Evolutionary conservation across 2,888 invertebrate genomes (phyloP), one percentile per base, ranked within the genome.

Genomic region (Hedya salicella): DNA sequence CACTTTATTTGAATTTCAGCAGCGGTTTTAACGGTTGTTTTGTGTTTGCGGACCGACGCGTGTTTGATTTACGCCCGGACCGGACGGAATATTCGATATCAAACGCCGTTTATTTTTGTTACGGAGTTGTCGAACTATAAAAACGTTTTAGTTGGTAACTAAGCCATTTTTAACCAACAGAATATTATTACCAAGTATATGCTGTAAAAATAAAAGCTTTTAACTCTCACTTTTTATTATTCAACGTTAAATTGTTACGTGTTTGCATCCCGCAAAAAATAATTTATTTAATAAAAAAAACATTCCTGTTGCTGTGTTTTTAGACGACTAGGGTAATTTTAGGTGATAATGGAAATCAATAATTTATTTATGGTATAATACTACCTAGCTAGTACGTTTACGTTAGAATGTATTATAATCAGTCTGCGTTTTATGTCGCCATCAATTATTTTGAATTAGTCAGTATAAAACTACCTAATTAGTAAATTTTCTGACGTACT

Each of bases 361-460:
- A 25, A 25, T 25, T 25, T 25, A 0, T 6, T 25, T 25, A 25
- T 25, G 25, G 25, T 1, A 25, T 6, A 6, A 5, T 6, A 0
- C 5, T 25, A 25, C 25, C 4, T 25, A 0, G 25, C 6, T 6
- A 5, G 5, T 4, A 6, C 0, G 9, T 21, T 54, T 54, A 40
- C 40, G 54, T 21, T 40, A 14, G 4, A 25, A 3, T 25, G 4
- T 25, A 25, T 5, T 25, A 25, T 25, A 25, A 25, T 25, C 6
- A 25, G 25, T 4, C 8, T 6, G 1, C 14, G 40, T 54, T 42
- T 21, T 21, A 21, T 42, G n/a, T 59, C 57, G 32, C 36, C 14
- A 39, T 17, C 36, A 64, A 64, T 64, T 59, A 64, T 64, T 59
- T 44, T 16, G 44, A 64, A 64, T 64, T 52, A 64, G 21, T 36